Conservation (phyloP, 1,140 invertebrate genomes). For the Palaemon carinicauda region DNA sequence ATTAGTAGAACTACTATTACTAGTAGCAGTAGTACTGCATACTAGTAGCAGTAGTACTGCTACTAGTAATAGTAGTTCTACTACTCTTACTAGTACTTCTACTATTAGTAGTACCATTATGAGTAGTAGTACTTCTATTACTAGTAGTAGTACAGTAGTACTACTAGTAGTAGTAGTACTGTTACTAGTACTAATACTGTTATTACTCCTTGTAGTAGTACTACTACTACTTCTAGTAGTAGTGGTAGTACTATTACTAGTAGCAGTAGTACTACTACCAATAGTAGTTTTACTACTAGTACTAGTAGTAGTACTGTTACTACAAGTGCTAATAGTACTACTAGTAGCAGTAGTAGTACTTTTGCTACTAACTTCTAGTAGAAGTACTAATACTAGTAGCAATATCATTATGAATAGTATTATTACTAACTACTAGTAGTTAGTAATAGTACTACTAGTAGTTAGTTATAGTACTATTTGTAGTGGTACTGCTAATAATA, state of each 20-base stretch:
- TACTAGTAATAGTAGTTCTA: neutral
- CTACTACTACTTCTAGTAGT: neutral
- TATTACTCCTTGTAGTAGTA: no score
- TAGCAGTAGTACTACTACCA: neutral
- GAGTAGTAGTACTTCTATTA: neutral
- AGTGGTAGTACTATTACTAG: neutral
- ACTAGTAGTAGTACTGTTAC: neutral
- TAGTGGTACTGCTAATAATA: no score
- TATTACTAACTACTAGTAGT: no score
- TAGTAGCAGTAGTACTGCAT: no score
- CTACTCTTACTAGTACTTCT: neutral
- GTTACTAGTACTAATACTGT: no score
- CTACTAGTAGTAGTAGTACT: neutral
- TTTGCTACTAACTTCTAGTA: no score
- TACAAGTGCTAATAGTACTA: neutral
- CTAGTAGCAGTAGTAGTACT: no score
- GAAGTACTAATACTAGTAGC: no score
- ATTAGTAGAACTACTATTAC: no score
- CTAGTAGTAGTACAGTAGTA: neutral
- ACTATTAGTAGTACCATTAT: neutral
- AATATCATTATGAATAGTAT: no score
- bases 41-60: neutral
- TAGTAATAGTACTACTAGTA: no score
- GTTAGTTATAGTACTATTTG: no score
- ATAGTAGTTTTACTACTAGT: neutral